These are phyloP conservation scores for Agapostemon virescens DNA, from an alignment of 2,888 invertebrate genomes.

Conservation along the genomic window DNA sequence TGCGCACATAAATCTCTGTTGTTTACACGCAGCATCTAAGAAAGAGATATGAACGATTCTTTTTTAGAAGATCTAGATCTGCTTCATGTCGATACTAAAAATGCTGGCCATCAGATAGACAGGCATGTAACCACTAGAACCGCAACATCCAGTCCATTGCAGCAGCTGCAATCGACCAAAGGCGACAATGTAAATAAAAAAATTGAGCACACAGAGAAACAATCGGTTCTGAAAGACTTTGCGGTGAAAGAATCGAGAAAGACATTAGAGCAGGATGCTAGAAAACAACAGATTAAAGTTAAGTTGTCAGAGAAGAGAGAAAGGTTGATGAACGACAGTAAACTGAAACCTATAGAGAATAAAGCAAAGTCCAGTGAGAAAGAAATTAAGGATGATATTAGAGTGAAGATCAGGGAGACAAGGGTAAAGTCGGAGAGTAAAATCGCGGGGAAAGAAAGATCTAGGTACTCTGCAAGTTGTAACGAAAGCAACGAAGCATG, in stretches of 20 bases:
- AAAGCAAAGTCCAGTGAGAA: slow-evolving; percentile 42
- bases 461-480: slow-evolving; percentile 57
- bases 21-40: neutral
- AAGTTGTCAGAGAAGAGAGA: slow-evolving; percentile 52
- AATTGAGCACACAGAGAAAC: slow-evolving; percentile 16
- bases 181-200: slow-evolving; percentile 32
- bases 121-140: slow-evolving; percentile 73
- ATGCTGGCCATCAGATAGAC: slow-evolving; percentile 52
- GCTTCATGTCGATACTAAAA: slow-evolving; percentile 58
- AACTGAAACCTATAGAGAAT: slow-evolving; percentile 58
- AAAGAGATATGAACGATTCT: slow-evolving; percentile 72
- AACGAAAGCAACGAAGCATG: slow-evolving; percentile 62
- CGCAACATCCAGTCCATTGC: slow-evolving; percentile 59
- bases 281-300: slow-evolving; percentile 38
- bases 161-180: slow-evolving; percentile 13
- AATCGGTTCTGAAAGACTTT: slow-evolving; percentile 23
- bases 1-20: neutral
- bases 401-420: slow-evolving; percentile 43
- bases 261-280: slow-evolving; percentile 50
- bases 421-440: slow-evolving; percentile 56
- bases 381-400: slow-evolving; percentile 48
- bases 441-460: slow-evolving; percentile 29
- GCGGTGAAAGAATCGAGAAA: slow-evolving; percentile 39
- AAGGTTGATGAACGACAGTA: slow-evolving; percentile 47
- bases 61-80: slow-evolving; percentile 75